These are phyloP conservation scores for Clupea harengus DNA, from an alignment of 2,113 vertebrate species.

Conservation along the genomic window DNA sequence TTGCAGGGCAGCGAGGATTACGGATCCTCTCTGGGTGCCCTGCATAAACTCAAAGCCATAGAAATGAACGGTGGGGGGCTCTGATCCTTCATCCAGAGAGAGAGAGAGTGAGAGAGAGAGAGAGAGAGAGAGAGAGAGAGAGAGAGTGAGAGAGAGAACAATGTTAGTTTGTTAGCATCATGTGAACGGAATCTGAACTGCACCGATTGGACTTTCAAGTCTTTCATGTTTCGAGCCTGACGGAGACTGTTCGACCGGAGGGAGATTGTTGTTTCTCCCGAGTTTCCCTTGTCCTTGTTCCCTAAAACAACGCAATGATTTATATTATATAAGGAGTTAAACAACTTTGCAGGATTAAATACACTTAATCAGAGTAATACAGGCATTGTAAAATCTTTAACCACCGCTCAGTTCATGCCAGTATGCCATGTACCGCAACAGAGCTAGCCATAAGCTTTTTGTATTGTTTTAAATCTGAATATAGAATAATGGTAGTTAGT, in stretches of 20 bases:
- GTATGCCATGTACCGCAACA: background rate
- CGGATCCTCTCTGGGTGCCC: background rate
- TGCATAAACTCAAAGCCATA: conserved; percentile 1
- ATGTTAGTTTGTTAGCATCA: background rate
- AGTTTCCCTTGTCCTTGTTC: background rate
- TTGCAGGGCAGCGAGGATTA: background rate
- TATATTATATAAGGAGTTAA: conserved; percentile 1
- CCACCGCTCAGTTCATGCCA: conserved; percentile 1
- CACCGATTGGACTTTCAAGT: background rate
- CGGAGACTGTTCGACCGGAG: conserved; percentile 2
- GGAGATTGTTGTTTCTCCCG: background rate
- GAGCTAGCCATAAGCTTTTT: conserved; percentile 21
- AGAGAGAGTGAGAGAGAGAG: background rate
- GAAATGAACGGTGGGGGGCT: background rate
- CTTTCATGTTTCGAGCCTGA: conserved; percentile 12
- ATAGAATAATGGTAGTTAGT: conserved; percentile 23
- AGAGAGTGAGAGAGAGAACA: background rate
- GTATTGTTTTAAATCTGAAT: conserved; percentile 32
- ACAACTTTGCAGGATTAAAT: conserved; percentile 6
- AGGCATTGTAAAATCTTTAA: conserved; percentile 9
- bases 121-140: background rate
- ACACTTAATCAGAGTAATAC: conserved; percentile 7
- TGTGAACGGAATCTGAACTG: background rate
- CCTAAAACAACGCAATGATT: background rate
- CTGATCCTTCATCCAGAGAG: conserved; percentile 1